These are phyloP conservation scores for Zaprionus ghesquierei DNA, from an alignment of 1,140 invertebrate genomes.

Conservation along the genomic window DNA sequence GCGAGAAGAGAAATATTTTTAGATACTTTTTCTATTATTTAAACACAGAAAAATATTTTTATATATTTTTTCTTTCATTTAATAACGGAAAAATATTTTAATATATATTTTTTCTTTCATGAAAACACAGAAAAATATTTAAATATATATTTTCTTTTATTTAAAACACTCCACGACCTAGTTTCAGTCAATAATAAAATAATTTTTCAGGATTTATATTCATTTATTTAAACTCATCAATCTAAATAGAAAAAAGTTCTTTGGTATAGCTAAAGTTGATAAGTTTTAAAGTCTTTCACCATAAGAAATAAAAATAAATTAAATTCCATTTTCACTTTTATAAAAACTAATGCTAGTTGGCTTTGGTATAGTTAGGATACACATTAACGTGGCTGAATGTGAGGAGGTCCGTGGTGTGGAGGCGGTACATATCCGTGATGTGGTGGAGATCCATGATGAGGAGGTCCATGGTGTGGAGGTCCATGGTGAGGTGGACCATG, in stretches of 20 bases:
- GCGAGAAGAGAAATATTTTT: too few species aligned
- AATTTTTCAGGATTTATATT: neutral
- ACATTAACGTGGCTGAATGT: conserved; percentile 37
- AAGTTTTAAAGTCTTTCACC: neutral
- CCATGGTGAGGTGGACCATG: conserved; percentile 12
- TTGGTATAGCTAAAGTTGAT: neutral
- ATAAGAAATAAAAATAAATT: neutral
- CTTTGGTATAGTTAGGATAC: neutral
- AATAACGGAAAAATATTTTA: too few species aligned
- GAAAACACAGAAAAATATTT: too few species aligned
- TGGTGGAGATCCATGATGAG: conserved; percentile 10
- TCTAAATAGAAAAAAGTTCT: neutral
- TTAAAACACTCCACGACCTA: neutral
- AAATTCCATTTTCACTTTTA: neutral
- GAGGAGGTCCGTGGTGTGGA: conserved; percentile 18
- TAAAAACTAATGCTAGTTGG: neutral
- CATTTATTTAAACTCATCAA: too few species aligned
- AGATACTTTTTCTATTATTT: too few species aligned
- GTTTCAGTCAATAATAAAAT: neutral
- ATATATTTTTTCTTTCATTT: neutral
- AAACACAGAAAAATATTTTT: too few species aligned
- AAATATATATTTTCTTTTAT: neutral
- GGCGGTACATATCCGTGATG: conserved; percentile 19
- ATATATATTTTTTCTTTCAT: too few species aligned
- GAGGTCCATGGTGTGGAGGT: conserved; percentile 13